phyloP scores from a whole-genome alignment of 2,888 invertebrate species.

The Drosophila tripunctata region DNA sequence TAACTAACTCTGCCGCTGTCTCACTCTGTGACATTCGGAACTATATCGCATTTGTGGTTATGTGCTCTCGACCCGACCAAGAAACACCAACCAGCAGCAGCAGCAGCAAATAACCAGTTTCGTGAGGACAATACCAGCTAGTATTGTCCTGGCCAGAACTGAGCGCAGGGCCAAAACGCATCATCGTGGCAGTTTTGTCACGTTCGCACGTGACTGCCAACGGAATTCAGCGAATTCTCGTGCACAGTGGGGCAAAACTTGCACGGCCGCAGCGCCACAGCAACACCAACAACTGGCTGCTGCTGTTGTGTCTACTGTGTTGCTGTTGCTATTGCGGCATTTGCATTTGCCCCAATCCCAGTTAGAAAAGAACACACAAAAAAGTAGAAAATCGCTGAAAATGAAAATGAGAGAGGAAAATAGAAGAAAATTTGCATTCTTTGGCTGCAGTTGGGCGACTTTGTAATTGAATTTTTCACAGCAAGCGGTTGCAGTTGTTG shows the following conservation, averaged over 20 bases:
- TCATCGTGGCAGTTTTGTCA: conserved; percentile 76
- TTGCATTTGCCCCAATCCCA: conserved; percentile 36
- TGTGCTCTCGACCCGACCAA: conserved; percentile 9
- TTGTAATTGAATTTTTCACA: conserved; percentile 76
- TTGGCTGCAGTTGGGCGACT: conserved; percentile 57
- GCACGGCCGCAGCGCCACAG: conserved; percentile 21
- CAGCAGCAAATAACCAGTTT: conserved; percentile 25
- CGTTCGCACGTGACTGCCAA: conserved; percentile 78
- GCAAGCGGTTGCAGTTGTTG: conserved; percentile 37
- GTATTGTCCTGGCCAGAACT: conserved; percentile 24
- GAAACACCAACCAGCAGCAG: conserved; percentile 8
- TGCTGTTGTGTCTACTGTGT: not conserved
- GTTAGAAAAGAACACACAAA: not conserved
- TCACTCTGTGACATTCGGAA: conserved; percentile 11
- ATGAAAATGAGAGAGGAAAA: not conserved
- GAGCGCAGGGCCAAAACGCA: conserved; percentile 39
- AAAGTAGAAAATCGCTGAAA: conserved; percentile 1
- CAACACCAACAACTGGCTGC: conserved; percentile 11
- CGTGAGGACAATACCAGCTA: conserved; percentile 20
- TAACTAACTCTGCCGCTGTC: conserved; percentile 1
- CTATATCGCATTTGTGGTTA: conserved; percentile 32
- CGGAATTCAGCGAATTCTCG: conserved; percentile 51
- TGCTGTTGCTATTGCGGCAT: conserved; percentile 30
- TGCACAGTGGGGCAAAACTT: conserved; percentile 23
- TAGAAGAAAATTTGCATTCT: conserved; percentile 57